Conservation (phyloP, 2,797 vertebrate genomes). For the Clarias fuscus region DNA sequence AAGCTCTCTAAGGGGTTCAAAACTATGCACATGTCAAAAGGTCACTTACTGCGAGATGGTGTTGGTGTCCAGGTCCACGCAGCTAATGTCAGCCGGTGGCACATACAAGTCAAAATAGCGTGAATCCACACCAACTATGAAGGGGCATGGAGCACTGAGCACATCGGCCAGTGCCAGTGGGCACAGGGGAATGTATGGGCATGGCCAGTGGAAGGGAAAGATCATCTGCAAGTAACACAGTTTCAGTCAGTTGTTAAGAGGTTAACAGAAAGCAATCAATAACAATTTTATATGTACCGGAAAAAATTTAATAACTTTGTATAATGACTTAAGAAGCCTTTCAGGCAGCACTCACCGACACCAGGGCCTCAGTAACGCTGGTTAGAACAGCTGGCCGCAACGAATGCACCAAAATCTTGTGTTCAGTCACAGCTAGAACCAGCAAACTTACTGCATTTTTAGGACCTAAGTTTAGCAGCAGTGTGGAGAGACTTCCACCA, state of each 20-base stretch:
- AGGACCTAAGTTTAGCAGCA: constrained; percentile 95
- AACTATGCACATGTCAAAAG: constrained; percentile 49
- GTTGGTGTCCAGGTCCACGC: constrained; percentile 98
- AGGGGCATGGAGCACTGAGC: constrained; percentile 94
- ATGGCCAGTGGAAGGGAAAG: constrained; percentile 99
- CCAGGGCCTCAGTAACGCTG: constrained; percentile 96
- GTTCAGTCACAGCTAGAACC: constrained; percentile 96
- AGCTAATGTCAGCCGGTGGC: constrained; percentile 95
- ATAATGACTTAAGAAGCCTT: neutral
- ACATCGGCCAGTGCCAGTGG: constrained; percentile 95
- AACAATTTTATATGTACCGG: neutral
- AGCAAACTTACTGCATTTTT: constrained; percentile 93
- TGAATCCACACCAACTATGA: constrained; percentile 98
- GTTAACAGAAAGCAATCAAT: neutral
- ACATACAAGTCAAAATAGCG: constrained; percentile 98
- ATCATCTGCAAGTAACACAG: constrained; percentile 84
- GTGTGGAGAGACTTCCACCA: constrained; percentile 92
- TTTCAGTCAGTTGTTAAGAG: neutral
- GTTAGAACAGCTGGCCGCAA: constrained; percentile 95
- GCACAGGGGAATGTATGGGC: constrained; percentile 96
- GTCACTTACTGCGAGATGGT: constrained; percentile 96
- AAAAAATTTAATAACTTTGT: neutral
- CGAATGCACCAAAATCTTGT: constrained; percentile 98
- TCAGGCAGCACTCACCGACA: constrained; percentile 83
- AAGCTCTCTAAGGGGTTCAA: neutral